Evolutionary conservation across 2,888 invertebrate genomes (phyloP), one percentile per base, ranked within the genome.

Genomic region (Megamerina dolium): DNA sequence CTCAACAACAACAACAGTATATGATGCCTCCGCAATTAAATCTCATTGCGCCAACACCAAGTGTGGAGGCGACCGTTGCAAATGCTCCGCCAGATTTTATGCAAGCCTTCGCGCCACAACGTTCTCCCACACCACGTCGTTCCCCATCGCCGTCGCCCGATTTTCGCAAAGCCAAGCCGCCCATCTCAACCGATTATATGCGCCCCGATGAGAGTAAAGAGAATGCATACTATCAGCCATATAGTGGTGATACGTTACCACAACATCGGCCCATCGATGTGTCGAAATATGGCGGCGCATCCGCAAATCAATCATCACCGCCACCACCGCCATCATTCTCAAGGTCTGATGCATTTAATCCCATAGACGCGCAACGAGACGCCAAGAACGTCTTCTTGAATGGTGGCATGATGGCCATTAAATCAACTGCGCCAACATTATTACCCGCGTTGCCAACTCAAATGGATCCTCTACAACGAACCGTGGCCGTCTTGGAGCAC

Each of bases 201-300:
- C 56, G 68, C 5, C 68, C 68, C 8, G 47, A 46, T 2, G 59
- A 51, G 3, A 62, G 60, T 37, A 64, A 59, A 36, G 63, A 60
- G 30, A 59, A 59, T 31, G 21, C 43, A 2, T 27, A 20, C 2
- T 40, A 23, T 18, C 13, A 17, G 21, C 10, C 19, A 13, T 4
- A 35, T 18, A n/a, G 17, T 10, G 52, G 51, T 1, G 54, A 44
- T 3, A 18, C 54, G 10, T 12, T 65, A 37, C 68, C 69, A 3
- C 68, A 70, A 42, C 58, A 70, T 42, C 56, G 60, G 2, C 67
- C 68, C 8, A 70, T 70, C 19, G 69, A 70, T 26, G 53, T 69
- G 3, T 61, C 66, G 0, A 60, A 56, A 34, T 68, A 61, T 46
- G 54, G 46, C 2, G 50, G 56, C 8, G n/a, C n/a, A 29, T 20